Base-by-base conservation (phyloP, 2,888 invertebrate species). In the Tortrix viridana region DNA sequence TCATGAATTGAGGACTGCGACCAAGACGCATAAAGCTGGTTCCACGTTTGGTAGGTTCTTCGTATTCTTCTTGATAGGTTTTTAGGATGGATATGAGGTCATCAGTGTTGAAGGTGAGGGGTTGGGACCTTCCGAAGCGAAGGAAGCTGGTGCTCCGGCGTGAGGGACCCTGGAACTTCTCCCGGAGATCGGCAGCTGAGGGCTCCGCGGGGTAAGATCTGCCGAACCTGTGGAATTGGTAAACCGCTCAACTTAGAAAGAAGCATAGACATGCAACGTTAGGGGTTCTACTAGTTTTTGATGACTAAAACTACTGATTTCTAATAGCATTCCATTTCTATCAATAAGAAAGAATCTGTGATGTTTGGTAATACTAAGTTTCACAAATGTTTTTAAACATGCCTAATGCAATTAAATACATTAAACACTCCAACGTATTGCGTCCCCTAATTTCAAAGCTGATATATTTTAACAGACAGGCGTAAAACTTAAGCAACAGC, bases 1-100 rank as follows among this genome's bases (percentile, higher is more conserved):
- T 78, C 67, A 93, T 86, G 73, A 93, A 93, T 67, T 88, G 91
- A 7, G 88, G 88, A 55, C 88, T 85, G 0, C 92, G 80, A 3
- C 91, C 92, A 1, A 91, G 81, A 18, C 92, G 75, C 7, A 92
- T 78, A 69, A 92, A 92, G 56, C 80, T 83, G 2, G 88, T 72
- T 0, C 81, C 86, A 43, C 88, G 79, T 68, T 91, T 90, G 6
- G 73, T 55, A 0, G 88, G 82, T 0, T 67, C 70, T 3, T 89
- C 88, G 56, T 84, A 82, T 55, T 89, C 88, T 18, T 89, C 88
- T 62, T 89, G 89, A 70, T 89, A 91, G 14, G 81, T 76, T 60
- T 77, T 79, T 5, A 91, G 78, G 19, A 92, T 79, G 16, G 86
- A 70, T 67, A 89, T 76, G 12, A 91, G 76, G 71, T 91, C 91